phyloP scores from a whole-genome alignment of 2,888 invertebrate species.

The Dioctria linearis region DNA sequence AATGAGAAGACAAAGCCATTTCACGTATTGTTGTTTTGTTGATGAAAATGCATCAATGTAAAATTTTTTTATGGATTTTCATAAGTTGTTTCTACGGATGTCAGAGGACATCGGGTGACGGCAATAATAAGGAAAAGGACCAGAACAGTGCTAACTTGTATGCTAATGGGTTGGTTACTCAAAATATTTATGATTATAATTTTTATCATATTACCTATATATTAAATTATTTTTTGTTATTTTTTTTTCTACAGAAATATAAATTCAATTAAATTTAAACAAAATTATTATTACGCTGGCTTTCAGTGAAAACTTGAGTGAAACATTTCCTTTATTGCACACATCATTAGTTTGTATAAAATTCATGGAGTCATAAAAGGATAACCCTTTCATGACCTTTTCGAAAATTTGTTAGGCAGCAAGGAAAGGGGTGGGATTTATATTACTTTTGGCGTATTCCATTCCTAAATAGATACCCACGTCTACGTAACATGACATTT shows the following conservation, averaged over 20 bases:
- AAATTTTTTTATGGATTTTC: constrained; percentile 55
- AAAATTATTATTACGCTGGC: constrained; percentile 2
- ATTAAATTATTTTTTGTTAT: constrained; percentile 1
- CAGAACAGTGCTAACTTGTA: constrained; percentile 19
- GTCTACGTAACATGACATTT: constrained; percentile 23
- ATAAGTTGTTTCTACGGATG: constrained; percentile 40
- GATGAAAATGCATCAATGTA: constrained; percentile 52
- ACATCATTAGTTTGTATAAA: constrained; percentile 33
- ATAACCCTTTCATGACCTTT: constrained; percentile 38
- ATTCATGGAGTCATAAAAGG: constrained; percentile 28
- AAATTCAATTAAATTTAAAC: constrained; percentile 12
- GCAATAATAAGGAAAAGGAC: constrained; percentile 33
- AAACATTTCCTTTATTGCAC: constrained; percentile 42
- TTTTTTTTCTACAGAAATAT: not conserved
- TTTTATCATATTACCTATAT: constrained; percentile 18
- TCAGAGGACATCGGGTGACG: constrained; percentile 37
- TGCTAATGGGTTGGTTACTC: constrained; percentile 39
- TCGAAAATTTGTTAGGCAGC: not conserved
- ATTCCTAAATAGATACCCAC: not conserved
- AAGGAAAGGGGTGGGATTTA: not conserved
- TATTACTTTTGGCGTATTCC: not conserved
- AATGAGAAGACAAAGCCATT: constrained; percentile 25
- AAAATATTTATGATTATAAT: not conserved
- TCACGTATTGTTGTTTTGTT: constrained; percentile 37
- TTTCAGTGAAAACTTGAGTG: not conserved